A percentile compares a stretch with the other conserved stretches of the same genome.
Evolutionary conservation across 2,797 vertebrate species (phyloP).

Genomic region (Furcifer pardalis): DNA sequence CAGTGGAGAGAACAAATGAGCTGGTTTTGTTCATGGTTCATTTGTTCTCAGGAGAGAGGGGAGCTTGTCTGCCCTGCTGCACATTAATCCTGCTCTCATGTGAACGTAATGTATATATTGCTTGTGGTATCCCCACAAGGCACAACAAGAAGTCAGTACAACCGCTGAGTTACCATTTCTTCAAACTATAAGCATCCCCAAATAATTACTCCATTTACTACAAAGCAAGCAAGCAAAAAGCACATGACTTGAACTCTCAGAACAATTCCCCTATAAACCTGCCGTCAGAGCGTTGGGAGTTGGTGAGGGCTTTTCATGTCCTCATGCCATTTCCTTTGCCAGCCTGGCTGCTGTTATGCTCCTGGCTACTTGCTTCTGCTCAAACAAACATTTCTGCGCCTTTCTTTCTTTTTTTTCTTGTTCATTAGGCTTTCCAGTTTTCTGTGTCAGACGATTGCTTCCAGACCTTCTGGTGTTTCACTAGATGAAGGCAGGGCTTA

Average conservation of each 20-base stretch:
- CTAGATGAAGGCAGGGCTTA: neutral
- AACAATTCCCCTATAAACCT: neutral
- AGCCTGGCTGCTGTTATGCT: neutral
- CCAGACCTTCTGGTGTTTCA: neutral
- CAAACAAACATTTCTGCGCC: neutral
- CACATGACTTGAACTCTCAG: constrained; percentile 10
- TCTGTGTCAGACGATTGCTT: neutral
- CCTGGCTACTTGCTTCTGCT: neutral
- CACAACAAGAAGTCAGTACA: neutral
- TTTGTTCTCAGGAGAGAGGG: neutral
- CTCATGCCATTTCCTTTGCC: neutral
- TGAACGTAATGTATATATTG: constrained; percentile 6
- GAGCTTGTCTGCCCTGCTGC: constrained; percentile 6
- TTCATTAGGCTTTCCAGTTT: neutral
- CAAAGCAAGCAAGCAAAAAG: neutral
- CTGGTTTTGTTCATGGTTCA: neutral
- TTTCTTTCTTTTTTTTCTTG: neutral
- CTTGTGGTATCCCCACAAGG: constrained; percentile 10
- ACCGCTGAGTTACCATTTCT: constrained; percentile 10
- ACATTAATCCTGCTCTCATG: constrained; percentile 28
- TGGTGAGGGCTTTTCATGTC: neutral
- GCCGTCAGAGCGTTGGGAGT: neutral
- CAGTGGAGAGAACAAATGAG: neutral
- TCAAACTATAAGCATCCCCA: neutral
- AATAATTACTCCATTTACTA: constrained; percentile 30